These are phyloP conservation scores for Elymnias hypermnestra DNA, from an alignment of 1,140 invertebrate species.

Conservation along the genomic window DNA sequence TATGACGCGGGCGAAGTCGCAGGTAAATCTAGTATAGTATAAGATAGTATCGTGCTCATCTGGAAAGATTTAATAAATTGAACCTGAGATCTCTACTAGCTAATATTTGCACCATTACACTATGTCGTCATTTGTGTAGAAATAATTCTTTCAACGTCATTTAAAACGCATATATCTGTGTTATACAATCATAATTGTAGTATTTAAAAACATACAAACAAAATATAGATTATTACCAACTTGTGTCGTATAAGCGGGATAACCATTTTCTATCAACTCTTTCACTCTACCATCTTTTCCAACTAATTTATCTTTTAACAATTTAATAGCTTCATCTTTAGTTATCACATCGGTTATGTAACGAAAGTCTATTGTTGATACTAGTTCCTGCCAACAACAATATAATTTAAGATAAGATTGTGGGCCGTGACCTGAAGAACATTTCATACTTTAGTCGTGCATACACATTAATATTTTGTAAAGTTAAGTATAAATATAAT, in stretches of 20 bases:
- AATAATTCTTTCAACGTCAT: not conserved
- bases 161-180: too few relatives aligned
- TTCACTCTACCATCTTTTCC: constrained; percentile 79
- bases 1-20: too few relatives aligned
- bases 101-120: too few relatives aligned
- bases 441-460: too few relatives aligned
- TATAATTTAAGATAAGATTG: constrained; percentile 15
- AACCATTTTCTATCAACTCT: constrained; percentile 78
- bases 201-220: not conserved
- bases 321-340: constrained; percentile 85
- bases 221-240: constrained; percentile 69
- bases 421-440: constrained; percentile 6
- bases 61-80: too few relatives aligned
- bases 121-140: too few relatives aligned
- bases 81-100: too few relatives aligned
- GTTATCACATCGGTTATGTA: constrained; percentile 88
- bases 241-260: constrained; percentile 88
- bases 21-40: too few relatives aligned
- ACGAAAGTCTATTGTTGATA: constrained; percentile 92
- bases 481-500: not conserved
- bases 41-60: too few relatives aligned
- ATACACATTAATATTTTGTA: constrained; percentile 6
- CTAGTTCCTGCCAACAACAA: constrained; percentile 73
- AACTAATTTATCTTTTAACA: constrained; percentile 79
- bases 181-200: too few relatives aligned